Evolutionary conservation across 2,113 vertebrate species (phyloP), one percentile per base, ranked within the genome.

Genomic region (Corvus moneduloides): DNA sequence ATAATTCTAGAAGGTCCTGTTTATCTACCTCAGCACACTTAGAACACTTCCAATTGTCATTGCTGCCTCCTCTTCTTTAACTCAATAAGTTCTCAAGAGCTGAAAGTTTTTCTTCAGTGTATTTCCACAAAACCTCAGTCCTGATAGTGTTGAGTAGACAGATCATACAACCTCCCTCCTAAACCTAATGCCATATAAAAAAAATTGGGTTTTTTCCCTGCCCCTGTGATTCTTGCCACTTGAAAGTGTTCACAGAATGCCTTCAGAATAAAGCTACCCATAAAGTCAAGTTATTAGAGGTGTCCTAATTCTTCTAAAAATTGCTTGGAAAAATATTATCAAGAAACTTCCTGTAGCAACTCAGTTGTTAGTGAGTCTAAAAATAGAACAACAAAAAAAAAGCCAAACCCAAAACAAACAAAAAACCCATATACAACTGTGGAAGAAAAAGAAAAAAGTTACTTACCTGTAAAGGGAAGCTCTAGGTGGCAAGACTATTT

Each of bases 121-220:
- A 35, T 77, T 89, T 62, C 18, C 41, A 87, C 32, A 46, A 46
- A 28, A 27, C 3, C 15, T 83, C 27, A 22, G 15, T 33, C 52
- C 39, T 66, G 32, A 28, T 24, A 39, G 21, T 55, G 21, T 3
- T 68, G 49, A 90, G 41, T 6, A 83, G 58, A 73, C 5, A 83
- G 24, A 28, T 22, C 22, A 16, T 22, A n/a, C 0, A 2, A 32
- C 9, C 28, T 41, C 17, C 11, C 4, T 61, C 14, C 8, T 35
- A 52, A 94, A 76, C 6, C 3, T 41, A 35, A 21, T 3, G 68
- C 8, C 33, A 23, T 16, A 59, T 19, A 52, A 43, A 37, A 10
- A 3, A 13, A 48, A 6, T 12, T 2, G 6, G 23, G 0, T 81
- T 56, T 39, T 41, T 16, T 3, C 6, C 13, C 5, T 30, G 20